Base-by-base conservation (phyloP, 2,797 vertebrate species). In the Arrhamphus sclerolepis region DNA sequence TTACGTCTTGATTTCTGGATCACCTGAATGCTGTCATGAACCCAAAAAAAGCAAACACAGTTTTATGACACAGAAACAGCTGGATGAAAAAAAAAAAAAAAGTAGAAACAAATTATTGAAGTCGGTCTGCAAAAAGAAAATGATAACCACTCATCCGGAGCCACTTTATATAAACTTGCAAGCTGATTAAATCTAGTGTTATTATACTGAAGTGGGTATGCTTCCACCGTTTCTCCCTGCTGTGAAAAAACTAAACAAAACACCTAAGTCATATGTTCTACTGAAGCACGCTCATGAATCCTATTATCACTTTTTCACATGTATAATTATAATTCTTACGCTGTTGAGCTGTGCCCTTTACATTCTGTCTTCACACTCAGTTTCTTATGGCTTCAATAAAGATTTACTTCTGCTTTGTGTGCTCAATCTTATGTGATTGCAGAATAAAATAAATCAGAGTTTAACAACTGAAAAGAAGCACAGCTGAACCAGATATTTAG, bases 171-270 rank as follows among this genome's bases (percentile, higher is more conserved):
- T 34, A 24, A 83, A 34, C 18, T 44, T 47, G 46, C 41, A 48
- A 58, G 55, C 38, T 63, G 58, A 79, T 77, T 67, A 70, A 42
- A 52, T 38, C 56, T 58, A 63, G n/a, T 50, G 46, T 50, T 20
- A 31, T 38, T 64, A 8, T 26, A 56, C 50, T 38, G 59, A 21
- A 28, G 13, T 28, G 19, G 46, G 19, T 44, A 52, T 34, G 39
- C 46, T 21, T 8, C 41, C 8, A n/a, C 14, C 62, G 9, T 47
- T 14, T 56, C 26, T 47, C 28, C 40, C 21, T 9, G 21, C 39
- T 56, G 39, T 26, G 6, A 61, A 47, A 26, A 26, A 26, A 26
- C 7, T 6, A 2, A n/a, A n/a, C 40, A 48, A 20, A 62, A 54
- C 24, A 49, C 18, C 4, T 11, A 18, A 50, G 20, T 46, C 31